phyloP scores from a whole-genome alignment of 2,797 vertebrate species.

The Falco novaeseelandiae region DNA sequence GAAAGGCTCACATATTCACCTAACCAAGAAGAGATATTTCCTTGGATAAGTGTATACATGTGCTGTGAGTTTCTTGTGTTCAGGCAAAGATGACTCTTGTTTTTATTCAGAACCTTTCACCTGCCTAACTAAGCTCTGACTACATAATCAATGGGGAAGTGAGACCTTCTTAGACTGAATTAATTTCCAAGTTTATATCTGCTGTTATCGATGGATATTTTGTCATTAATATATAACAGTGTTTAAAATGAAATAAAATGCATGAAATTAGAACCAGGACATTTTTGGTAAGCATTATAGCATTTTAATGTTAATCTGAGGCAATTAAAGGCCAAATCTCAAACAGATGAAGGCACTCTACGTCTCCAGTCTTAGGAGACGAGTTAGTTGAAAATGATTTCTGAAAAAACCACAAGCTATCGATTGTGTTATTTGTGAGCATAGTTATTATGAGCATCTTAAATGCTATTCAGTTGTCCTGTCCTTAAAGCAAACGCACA shows the following conservation, averaged over 20 bases:
- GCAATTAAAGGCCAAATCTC: slow-evolving; percentile 38
- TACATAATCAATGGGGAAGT: background rate
- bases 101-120: slow-evolving; percentile 10
- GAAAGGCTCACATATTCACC: background rate
- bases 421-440: slow-evolving; percentile 28
- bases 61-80: background rate
- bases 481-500: slow-evolving; percentile 8
- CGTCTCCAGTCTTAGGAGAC: background rate
- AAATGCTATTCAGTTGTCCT: background rate
- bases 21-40: background rate
- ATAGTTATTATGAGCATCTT: background rate
- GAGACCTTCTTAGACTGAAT: background rate
- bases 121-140: background rate
- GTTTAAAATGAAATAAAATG: slow-evolving; percentile 30
- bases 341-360: background rate
- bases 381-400: slow-evolving; percentile 21
- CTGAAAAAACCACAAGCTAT: background rate
- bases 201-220: background rate
- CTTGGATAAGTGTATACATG: background rate
- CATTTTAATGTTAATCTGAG: background rate
- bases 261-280: background rate
- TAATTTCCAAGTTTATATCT: slow-evolving; percentile 17
- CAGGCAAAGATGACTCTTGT: background rate
- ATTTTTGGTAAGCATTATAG: slow-evolving; percentile 21
- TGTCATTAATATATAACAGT: background rate